Base-by-base conservation (phyloP, 2,888 invertebrate genomes). In the Heliconius charithonia region DNA sequence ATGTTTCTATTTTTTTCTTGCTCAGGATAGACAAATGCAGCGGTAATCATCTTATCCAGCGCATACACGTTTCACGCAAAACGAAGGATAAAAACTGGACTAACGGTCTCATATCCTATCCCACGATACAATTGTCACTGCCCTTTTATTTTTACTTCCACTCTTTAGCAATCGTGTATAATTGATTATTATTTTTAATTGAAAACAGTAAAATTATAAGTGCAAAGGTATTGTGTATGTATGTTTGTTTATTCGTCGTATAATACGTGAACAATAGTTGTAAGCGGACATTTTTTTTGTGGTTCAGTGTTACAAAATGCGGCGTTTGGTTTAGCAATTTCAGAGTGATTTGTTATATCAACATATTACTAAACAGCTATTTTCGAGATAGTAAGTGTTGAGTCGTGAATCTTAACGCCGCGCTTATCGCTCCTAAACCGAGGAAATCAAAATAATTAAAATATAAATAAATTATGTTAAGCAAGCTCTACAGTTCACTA, bases 41-140 rank as follows among this genome's bases (percentile, higher is more conserved):
- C 6, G 51, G 19, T 19, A 19, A 51, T 51, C 59, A 62, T n/a
- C 25, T 25, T 62, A 25, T 62, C 62, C 62, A 4, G 25, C 41
- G 27, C 9, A 71, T 37, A 72, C 72, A 19, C 16, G 72, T 72
- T 69, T 59, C 13, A 72, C 56, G 13, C 32, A 79, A 65, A 65
- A 70, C 22, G n/a, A 56, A 16, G 41, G 37, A 45, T 32, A 76
- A 62, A 51, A 80, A 75, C 73, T 81, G 82, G 80, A 76, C n/a
- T 89, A 90, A 88, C 89, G 89, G 89, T 84, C 79, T 74, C 81
- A 77, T 87, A 87, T 87, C 88, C 87, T 89, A 85, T 89, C 89
- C 85, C 89, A 89, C 89, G 87, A 51, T 65, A 80, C 81, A 80
- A 82, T 86, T 85, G 86, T 84, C 83, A 83, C 81, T 83, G 59